Evolutionary conservation across 2,113 vertebrate species (phyloP).

Genomic region (Corvus hawaiiensis): DNA sequence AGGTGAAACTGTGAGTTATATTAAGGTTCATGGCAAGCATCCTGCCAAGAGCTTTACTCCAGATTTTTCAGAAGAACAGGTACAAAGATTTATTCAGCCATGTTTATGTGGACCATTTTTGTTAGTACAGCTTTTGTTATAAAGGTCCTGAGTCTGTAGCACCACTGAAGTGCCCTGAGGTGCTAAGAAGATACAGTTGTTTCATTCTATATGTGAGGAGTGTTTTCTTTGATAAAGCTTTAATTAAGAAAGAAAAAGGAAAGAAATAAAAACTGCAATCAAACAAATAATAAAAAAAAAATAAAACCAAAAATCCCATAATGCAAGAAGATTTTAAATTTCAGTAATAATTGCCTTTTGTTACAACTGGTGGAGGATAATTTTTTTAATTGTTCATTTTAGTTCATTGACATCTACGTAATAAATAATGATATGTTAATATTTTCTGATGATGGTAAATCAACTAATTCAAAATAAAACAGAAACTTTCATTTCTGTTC

Average conservation of each 20-base stretch:
- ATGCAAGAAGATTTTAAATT: not conserved
- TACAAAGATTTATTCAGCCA: not conserved
- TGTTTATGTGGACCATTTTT: not conserved
- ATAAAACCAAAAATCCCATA: fast-evolving
- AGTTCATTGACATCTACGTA: not conserved
- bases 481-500: not conserved
- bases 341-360: not conserved
- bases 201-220: not conserved
- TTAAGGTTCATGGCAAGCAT: not conserved
- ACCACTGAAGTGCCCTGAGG: not conserved
- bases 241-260: not conserved
- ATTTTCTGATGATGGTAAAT: not conserved
- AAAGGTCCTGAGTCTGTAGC: not conserved
- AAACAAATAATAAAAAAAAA: not conserved
- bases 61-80: not conserved
- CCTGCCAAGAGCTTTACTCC: not conserved
- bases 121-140: not conserved
- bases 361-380: not conserved
- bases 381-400: not conserved
- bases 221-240: not conserved
- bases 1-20: not conserved
- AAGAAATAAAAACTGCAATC: not conserved
- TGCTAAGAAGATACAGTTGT: not conserved
- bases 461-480: not conserved
- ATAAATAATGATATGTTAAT: not conserved